Percentiles rank a stretch among this genome's conserved stretches.
Evolutionary conservation across 2,888 invertebrate species (phyloP).

Genomic region (Malthinus flaveolus): DNA sequence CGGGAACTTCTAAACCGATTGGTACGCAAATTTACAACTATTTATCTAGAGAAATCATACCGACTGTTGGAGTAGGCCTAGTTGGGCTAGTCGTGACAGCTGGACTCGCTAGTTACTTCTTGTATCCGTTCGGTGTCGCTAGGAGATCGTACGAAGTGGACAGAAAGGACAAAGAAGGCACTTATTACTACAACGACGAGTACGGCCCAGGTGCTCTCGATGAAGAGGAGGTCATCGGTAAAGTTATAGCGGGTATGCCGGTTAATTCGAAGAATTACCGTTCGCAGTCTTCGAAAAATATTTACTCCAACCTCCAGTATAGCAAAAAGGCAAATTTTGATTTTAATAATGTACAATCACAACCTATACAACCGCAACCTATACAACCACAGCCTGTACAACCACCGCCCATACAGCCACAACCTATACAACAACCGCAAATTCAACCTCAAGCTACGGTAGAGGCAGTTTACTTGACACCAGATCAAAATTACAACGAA

Average conservation of each 20-base stretch:
- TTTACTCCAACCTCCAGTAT: conserved; percentile 36
- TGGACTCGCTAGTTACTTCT: conserved; percentile 75
- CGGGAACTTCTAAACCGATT: conserved; percentile 58
- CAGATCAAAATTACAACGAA: conserved; percentile 28
- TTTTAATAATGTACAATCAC: conserved; percentile 25
- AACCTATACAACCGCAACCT: neutral
- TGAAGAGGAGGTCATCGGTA: conserved; percentile 77
- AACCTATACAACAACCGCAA: neutral
- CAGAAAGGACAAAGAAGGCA: conserved; percentile 60
- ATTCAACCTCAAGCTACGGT: conserved; percentile 38
- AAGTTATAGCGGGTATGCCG: conserved; percentile 67
- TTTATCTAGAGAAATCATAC: conserved; percentile 78
- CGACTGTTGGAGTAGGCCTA: conserved; percentile 76
- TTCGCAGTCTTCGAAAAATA: conserved; percentile 39
- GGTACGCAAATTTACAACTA: conserved; percentile 78
- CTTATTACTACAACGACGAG: conserved; percentile 68
- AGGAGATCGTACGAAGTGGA: conserved; percentile 69
- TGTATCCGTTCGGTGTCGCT: conserved; percentile 73
- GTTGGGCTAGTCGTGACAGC: conserved; percentile 74
- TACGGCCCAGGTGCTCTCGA: conserved; percentile 71
- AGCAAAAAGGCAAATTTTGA: conserved; percentile 39
- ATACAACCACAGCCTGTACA: conserved; percentile 4
- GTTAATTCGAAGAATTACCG: conserved; percentile 33
- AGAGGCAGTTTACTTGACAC: conserved; percentile 41
- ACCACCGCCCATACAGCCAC: conserved; percentile 19